Base-by-base conservation (phyloP, 1,140 invertebrate genomes). In the Penaeus japonicus region DNA sequence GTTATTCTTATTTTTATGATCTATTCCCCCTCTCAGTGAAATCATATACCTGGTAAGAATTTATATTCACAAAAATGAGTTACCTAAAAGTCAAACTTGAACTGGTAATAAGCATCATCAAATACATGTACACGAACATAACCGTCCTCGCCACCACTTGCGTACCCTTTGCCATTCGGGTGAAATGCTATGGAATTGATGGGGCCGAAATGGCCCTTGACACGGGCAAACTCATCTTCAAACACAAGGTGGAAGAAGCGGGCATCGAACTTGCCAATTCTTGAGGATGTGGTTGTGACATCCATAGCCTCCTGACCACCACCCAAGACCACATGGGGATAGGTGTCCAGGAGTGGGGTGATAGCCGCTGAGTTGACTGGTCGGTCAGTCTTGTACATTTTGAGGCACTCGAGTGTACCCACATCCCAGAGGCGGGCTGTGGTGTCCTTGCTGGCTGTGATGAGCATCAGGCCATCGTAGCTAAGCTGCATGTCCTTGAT, bases 131-230 rank as follows among this genome's bases (percentile, higher is more conserved):
- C 95, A 92, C 98, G 94, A 39, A 99, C 96, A 93, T 98, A 99
- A 95, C 99, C 99, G 93, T 99, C 99, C 94, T 99, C 99, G 92
- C 98, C 99, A 65, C 99, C 99, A 90, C 97, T 98, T 82, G 97
- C 96, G 92, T 98, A 99, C 92, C 97, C 97, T 92, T 96, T 97
- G 59, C 99, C 99, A 94, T 99, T 97, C 18, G 99, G 99, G 94
- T 99, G 98, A 93, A 99, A 99, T 73, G 97, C 97, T 83, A 99
- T 94, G 93, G 97, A 98, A 94, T 99, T 99, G 91, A 99, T 99
- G 1, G 99, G 99, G 91, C 99, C 99, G 92, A 99, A 99, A 94
- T 99, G 99, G 79, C 98, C 99, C 93, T 99, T 99, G 0, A 99
- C 96, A 84, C 98, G 94, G 0, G 96, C 99, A 93, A 99, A 99